phyloP scores from a whole-genome alignment of 2,888 invertebrate species.

The Archaeoteleia sp. region DNA sequence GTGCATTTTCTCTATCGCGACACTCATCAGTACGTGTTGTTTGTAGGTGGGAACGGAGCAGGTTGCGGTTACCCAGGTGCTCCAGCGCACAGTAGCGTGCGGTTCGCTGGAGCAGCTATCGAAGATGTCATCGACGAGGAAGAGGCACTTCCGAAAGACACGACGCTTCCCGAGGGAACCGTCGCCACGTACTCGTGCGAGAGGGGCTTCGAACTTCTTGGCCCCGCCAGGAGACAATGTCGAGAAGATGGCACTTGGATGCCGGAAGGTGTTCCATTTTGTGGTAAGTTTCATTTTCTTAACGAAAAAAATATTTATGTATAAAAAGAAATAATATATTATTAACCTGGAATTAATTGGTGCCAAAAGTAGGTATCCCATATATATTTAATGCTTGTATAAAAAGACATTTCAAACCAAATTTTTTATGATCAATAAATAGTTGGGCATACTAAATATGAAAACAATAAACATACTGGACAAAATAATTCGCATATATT shows the following conservation, averaged over 20 bases:
- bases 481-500: too few relatives aligned
- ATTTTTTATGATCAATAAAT: too few relatives aligned
- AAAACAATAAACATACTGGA: too few relatives aligned
- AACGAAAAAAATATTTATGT: constrained; percentile 1
- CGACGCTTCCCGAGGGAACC: constrained; percentile 77
- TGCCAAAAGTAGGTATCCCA: too few relatives aligned
- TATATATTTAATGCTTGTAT: too few relatives aligned
- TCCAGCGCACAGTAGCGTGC: constrained; percentile 89
- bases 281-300: constrained; percentile 82
- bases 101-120: constrained; percentile 78
- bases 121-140: constrained; percentile 72
- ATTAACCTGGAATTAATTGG: too few relatives aligned
- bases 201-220: constrained; percentile 92
- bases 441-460: too few relatives aligned
- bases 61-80: constrained; percentile 91
- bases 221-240: constrained; percentile 87
- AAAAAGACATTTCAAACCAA: too few relatives aligned
- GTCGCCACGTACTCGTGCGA: constrained; percentile 91
- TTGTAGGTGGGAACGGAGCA: constrained; percentile 57
- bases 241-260: constrained; percentile 85
- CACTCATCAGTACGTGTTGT: constrained; percentile 17
- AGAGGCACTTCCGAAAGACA: constrained; percentile 76
- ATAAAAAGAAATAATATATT: too few relatives aligned
- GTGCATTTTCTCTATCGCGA: constrained; percentile 14
- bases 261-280: constrained; percentile 94